phyloP scores from a whole-genome alignment of 2,888 invertebrate genomes.

The Protula sp. region DNA sequence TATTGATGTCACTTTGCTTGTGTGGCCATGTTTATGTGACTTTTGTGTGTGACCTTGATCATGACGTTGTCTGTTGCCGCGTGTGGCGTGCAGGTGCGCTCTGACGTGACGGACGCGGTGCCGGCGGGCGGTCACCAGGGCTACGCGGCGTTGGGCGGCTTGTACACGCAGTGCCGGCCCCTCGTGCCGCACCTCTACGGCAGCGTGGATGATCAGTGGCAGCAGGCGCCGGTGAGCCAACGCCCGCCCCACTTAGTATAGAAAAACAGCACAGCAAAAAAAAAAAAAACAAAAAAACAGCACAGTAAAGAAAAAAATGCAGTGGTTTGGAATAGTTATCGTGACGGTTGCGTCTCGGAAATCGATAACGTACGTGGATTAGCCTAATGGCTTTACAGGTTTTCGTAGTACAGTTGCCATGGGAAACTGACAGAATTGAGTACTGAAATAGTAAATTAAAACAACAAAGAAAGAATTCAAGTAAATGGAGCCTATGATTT shows the following conservation, averaged over 20 bases:
- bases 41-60: no score
- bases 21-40: no score
- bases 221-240: constrained; percentile 35
- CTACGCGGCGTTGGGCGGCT: constrained; percentile 49
- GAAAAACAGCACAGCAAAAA: background rate
- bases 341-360: no score
- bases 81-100: constrained; percentile 32
- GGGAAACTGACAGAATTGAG: no score
- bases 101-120: constrained; percentile 38
- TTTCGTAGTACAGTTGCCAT: no score
- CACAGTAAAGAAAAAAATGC: background rate
- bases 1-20: background rate
- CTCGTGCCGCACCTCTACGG: constrained; percentile 48
- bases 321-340: background rate
- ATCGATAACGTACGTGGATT: no score
- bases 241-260: background rate
- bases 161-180: constrained; percentile 49
- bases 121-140: constrained; percentile 53
- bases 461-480: no score
- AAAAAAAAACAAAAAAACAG: no score
- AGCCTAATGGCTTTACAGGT: no score
- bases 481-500: no score
- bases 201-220: constrained; percentile 31
- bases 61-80: background rate
- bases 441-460: no score